Evolutionary conservation across 1,140 invertebrate genomes (phyloP).

Genomic region (Ephestia elutella): DNA sequence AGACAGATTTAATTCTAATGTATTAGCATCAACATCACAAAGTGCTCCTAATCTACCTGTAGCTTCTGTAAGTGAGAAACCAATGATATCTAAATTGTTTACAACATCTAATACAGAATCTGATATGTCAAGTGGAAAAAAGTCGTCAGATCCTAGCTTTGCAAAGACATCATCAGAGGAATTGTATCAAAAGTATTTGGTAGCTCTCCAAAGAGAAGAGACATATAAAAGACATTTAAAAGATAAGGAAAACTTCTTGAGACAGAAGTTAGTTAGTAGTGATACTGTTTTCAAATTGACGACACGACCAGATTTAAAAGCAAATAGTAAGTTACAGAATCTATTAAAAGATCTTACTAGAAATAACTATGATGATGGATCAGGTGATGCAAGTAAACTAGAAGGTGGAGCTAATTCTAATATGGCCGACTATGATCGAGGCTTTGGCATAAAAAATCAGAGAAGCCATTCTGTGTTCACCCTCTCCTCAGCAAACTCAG

Average conservation of each 20-base stretch:
- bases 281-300: constrained; percentile 37
- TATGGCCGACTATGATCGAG: constrained; percentile 23
- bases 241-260: constrained; percentile 56
- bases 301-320: constrained; percentile 25
- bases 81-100: constrained; percentile 20
- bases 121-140: constrained; percentile 46
- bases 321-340: constrained; percentile 45
- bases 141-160: constrained; percentile 34
- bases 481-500: constrained; percentile 51
- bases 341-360: constrained; percentile 57
- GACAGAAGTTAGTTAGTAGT: constrained; percentile 52
- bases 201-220: constrained; percentile 57
- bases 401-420: constrained; percentile 39
- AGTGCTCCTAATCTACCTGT: constrained; percentile 55
- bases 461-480: constrained; percentile 67
- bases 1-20: constrained; percentile 51
- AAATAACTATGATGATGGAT: constrained; percentile 64
- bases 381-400: constrained; percentile 60
- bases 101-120: constrained; percentile 48
- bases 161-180: constrained; percentile 60
- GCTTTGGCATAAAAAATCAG: constrained; percentile 31
- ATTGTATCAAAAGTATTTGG: constrained; percentile 62
- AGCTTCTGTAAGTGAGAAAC: constrained; percentile 37
- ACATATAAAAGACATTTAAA: constrained; percentile 54
- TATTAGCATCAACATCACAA: constrained; percentile 57